These are phyloP conservation scores for Pseudomyrmex pallidus DNA, from an alignment of 1,140 invertebrate species.

Conservation along the genomic window DNA sequence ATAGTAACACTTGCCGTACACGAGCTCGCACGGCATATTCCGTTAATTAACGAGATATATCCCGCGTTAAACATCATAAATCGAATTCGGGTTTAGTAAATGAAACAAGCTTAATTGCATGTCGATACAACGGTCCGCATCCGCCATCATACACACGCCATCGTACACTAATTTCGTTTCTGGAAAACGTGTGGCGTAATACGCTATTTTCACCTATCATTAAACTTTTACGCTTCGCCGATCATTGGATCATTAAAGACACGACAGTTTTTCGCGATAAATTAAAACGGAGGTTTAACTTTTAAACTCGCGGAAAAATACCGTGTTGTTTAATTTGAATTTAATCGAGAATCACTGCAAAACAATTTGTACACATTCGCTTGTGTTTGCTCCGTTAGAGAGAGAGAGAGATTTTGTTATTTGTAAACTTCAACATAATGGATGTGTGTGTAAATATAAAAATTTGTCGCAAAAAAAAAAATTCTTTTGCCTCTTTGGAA, in stretches of 20 bases:
- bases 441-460: slow-evolving; percentile 21
- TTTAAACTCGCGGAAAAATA: too few species aligned
- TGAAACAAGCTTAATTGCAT: slow-evolving; percentile 63
- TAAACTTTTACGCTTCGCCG: too few species aligned
- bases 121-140: slow-evolving; percentile 29
- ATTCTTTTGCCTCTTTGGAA: neutral
- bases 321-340: too few species aligned
- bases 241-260: too few species aligned
- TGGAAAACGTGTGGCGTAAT: neutral
- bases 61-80: slow-evolving; percentile 49
- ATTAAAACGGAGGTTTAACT: too few species aligned
- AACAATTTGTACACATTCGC: neutral
- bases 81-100: slow-evolving; percentile 41
- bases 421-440: slow-evolving; percentile 12
- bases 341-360: neutral
- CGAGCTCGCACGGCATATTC: too few species aligned
- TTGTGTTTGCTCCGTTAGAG: neutral
- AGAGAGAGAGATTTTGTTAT: neutral
- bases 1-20: slow-evolving; percentile 29
- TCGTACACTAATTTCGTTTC: slow-evolving; percentile 44
- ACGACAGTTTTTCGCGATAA: too few species aligned
- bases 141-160: neutral
- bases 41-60: slow-evolving; percentile 46
- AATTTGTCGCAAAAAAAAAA: slow-evolving; percentile 6
- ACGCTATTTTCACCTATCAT: too few species aligned